Evolutionary conservation across 2,113 vertebrate species (phyloP), one percentile per base, ranked within the genome.

Genomic region (Diglossa brunneiventris): DNA sequence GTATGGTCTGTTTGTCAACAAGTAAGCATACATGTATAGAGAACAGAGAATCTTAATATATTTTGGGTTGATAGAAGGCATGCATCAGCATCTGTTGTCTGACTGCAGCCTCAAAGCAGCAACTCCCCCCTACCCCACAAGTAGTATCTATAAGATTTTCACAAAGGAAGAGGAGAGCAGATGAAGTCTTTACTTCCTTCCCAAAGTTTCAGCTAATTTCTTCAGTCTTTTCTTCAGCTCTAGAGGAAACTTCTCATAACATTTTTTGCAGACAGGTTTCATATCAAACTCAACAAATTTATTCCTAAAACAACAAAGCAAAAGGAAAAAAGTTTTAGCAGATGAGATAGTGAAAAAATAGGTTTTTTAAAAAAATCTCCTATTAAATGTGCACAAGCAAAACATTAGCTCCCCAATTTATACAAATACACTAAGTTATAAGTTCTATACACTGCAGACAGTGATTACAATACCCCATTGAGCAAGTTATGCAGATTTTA

Each of bases 241-340:
- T 98, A 99, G 82, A 24, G 99, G 99, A 97, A 99, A 99, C 97
- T 99, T 99, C 98, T 99, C 99, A 0, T 99, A 99, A 96, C 99
- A 99, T 96, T 99, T 99, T 98, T 99, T 99, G 98, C 99, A 99
- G 95, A 99, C 99, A 20, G 99, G 99, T 95, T 99, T 99, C 99
- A 99, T 99, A 97, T 99, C 99, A 98, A 99, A 99, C 97, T 99
- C 99, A 96, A 99, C 99, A 98, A 99, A 99, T 97, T 99, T 99
- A 98, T 99, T 99, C 98, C 99, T 99, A 97, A 89, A 97, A 96
- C 2, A 35, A 96, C 35, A 96, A 91, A 80, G 92, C 20, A 87
- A 68, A 89, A 89, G 19, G 83, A 4, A 5, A 42, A 78, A 35
- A 94, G 41, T 81, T 87, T 97, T 82, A 97, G 44, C 46, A 37